These are phyloP conservation scores for Heliconius hortense DNA, from an alignment of 2,888 invertebrate genomes.

Conservation along the genomic window DNA sequence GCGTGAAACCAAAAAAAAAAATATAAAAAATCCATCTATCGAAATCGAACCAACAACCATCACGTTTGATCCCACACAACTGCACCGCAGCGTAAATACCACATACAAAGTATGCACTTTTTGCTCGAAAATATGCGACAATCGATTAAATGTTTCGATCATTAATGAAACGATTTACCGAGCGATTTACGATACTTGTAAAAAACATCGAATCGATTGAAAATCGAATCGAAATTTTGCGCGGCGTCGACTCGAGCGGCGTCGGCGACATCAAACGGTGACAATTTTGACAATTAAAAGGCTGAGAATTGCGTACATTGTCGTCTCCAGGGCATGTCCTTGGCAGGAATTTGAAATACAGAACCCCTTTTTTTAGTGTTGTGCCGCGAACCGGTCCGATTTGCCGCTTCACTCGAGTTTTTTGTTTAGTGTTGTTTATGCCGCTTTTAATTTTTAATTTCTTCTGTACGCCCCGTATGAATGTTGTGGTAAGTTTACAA, in stretches of 20 bases:
- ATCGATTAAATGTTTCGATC: slow-evolving; percentile 39
- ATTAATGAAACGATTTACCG: slow-evolving; percentile 44
- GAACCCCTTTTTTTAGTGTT: slow-evolving; percentile 55
- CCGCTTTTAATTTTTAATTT: slow-evolving; percentile 52
- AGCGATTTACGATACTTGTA: slow-evolving; percentile 36
- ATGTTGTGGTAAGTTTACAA: slow-evolving; percentile 5
- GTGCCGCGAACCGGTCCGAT: slow-evolving; percentile 64
- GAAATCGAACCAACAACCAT: not conserved
- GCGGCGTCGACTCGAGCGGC: slow-evolving; percentile 50
- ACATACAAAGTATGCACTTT: slow-evolving; percentile 16
- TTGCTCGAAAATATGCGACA: slow-evolving; percentile 35
- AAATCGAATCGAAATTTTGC: slow-evolving; percentile 50
- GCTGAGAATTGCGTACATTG: slow-evolving; percentile 71
- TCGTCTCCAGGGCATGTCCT: slow-evolving; percentile 66
- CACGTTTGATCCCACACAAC: not conserved
- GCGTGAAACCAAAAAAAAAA: not conserved
- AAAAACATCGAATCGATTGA: slow-evolving; percentile 54
- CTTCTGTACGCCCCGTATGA: slow-evolving; percentile 19
- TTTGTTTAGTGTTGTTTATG: slow-evolving; percentile 48
- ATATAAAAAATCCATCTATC: not conserved
- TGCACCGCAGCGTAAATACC: slow-evolving; percentile 10
- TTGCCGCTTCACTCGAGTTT: slow-evolving; percentile 52
- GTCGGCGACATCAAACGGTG: slow-evolving; percentile 64
- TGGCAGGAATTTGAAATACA: slow-evolving; percentile 72
- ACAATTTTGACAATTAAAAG: slow-evolving; percentile 80